phyloP scores from a whole-genome alignment of 2,888 invertebrate species.

The Volucella inanis region DNA sequence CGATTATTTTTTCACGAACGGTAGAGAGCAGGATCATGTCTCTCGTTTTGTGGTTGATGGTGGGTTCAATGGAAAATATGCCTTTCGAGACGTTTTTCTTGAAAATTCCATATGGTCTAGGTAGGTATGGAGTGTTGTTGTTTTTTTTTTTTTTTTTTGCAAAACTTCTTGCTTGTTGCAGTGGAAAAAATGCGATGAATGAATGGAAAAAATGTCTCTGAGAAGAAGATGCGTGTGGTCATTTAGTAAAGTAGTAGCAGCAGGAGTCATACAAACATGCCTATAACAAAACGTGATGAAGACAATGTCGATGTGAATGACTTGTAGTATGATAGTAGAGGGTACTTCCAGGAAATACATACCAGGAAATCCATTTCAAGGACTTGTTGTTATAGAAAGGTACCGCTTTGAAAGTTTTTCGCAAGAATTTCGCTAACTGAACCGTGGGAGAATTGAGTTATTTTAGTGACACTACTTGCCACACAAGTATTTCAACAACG shows the following conservation, averaged over 20 bases:
- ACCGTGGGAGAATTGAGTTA: too few species aligned
- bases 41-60: constrained; percentile 18
- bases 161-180: constrained; percentile 21
- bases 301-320: constrained; percentile 49
- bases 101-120: constrained; percentile 67
- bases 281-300: constrained; percentile 49
- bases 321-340: neutral
- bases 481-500: too few species aligned
- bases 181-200: constrained; percentile 31
- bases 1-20: constrained; percentile 63
- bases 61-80: constrained; percentile 57
- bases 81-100: constrained; percentile 67
- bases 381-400: too few species aligned
- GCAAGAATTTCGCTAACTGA: too few species aligned
- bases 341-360: constrained; percentile 49
- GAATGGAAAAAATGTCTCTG: constrained; percentile 22
- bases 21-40: constrained; percentile 48
- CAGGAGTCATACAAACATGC: too few species aligned
- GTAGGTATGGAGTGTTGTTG: constrained; percentile 1
- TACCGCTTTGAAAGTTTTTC: too few species aligned
- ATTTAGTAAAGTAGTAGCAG: constrained; percentile 28
- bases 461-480: too few species aligned
- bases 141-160: constrained; percentile 16
- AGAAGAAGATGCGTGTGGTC: constrained; percentile 63
- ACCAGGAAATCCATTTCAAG: too few species aligned